A percentile compares a stretch with the other conserved stretches of the same genome.
phyloP scores from a whole-genome alignment of 2,113 vertebrate species.

The Oenanthe oenanthe region DNA sequence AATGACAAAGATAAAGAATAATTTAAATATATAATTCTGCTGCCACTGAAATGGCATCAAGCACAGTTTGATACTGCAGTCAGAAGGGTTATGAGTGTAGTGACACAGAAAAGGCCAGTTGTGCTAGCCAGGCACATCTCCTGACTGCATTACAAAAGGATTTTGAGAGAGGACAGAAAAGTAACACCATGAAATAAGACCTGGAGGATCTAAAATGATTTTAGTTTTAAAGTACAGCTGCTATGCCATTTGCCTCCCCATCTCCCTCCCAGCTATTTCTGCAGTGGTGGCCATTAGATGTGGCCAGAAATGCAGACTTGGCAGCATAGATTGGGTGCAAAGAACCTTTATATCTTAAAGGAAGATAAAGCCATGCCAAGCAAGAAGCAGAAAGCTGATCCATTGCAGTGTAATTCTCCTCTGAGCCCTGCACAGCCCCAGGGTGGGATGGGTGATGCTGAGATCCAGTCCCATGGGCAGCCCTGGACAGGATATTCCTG shows the following conservation, averaged over 20 bases:
- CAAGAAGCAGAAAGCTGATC: not conserved
- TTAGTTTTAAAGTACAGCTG: constrained; percentile 1
- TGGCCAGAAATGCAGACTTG: not conserved
- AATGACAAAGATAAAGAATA: not conserved
- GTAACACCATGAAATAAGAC: not conserved
- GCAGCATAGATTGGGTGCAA: not conserved
- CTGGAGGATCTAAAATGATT: not conserved
- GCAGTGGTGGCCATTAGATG: not conserved
- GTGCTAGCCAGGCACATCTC: not conserved
- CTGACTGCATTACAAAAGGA: not conserved
- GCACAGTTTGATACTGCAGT: not conserved
- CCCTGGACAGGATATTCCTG: not conserved
- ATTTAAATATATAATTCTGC: not conserved
- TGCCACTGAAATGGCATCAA: not conserved
- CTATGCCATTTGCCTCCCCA: not conserved
- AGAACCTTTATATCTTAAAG: not conserved
- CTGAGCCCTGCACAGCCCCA: not conserved
- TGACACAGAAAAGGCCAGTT: not conserved
- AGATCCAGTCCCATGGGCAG: not conserved
- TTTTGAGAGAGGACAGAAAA: not conserved
- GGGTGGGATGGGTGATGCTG: not conserved
- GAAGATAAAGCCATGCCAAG: not conserved
- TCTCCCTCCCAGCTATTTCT: not conserved
- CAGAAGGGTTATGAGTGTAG: not conserved
- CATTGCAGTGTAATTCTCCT: not conserved